Evolutionary conservation across 2,113 vertebrate species (phyloP), one percentile per base, ranked within the genome.

Genomic region (Ramphastos sulfuratus): DNA sequence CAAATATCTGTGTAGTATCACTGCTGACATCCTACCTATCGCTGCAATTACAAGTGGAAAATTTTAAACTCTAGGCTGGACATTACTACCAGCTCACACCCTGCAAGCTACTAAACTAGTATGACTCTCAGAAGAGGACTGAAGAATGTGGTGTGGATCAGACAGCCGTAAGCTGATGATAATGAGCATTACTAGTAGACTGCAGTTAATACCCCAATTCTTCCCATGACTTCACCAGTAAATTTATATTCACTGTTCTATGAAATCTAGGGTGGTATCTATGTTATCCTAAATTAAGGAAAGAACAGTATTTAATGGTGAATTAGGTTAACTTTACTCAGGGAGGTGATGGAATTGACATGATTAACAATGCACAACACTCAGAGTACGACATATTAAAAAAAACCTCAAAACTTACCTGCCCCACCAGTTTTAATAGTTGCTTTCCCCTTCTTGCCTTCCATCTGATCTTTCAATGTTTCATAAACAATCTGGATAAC

Each of bases 401-500:
- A 35, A 27, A 27, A 9, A 12, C 15, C 3, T 19, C 16, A 63
- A 27, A 63, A 42, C 76, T 96, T 94, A 99, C 99, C 98, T 82
- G 98, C 96, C 85, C 98, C 99, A 75, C 99, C 98, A 2, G 99
- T 98, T 97, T 99, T 99, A 86, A 99, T 95, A 5, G 98, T 96
- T 9, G 98, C 93, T 97, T 98, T 99, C 50, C 99, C 99, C 83
- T 97, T 99, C 96, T 99, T 99, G 81, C 99, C 99, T 97, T 99
- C 99, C 96, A 99, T 98, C 55, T 99, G 98, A 84, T 99, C 99
- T 85, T 99, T 99, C 80, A 99, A 96, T 1, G 99, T 99, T 96
- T 99, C 99, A 74, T 99, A 99, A 59, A 99, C 99, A 48, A 99
- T 99, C 97, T 99, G 99, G 92, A 99, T 99, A 88, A 99, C 98